These are phyloP conservation scores for Eubasilissa regina DNA, from an alignment of 1,140 invertebrate species.

Conservation along the genomic window DNA sequence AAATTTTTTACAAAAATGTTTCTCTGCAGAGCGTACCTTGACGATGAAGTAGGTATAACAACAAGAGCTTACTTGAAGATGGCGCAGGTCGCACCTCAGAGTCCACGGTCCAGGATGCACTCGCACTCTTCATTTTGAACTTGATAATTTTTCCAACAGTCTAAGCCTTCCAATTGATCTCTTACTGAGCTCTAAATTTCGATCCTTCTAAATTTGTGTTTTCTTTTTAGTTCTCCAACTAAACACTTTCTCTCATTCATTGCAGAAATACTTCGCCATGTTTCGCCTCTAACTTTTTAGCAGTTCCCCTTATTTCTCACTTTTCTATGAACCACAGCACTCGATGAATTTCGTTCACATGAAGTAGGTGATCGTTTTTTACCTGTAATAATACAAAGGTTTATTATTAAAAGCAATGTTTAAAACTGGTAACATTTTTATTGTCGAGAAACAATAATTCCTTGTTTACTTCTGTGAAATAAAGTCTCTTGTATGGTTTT, in stretches of 20 bases:
- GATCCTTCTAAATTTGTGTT: too few species aligned
- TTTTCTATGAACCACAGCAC: not conserved
- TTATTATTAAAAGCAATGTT: conserved; percentile 9
- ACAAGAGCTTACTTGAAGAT: conserved; percentile 11
- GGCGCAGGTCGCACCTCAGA: not conserved
- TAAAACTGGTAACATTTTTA: not conserved
- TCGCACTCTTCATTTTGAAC: conserved; percentile 10
- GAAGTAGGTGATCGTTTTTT: conserved; percentile 5
- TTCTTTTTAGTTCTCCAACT: too few species aligned
- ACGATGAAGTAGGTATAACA: too few species aligned
- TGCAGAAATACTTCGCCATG: too few species aligned
- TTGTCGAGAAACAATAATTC: not conserved
- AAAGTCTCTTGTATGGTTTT: not conserved
- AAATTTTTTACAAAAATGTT: too few species aligned
- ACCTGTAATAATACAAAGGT: conserved; percentile 18
- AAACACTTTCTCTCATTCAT: too few species aligned
- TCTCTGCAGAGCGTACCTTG: too few species aligned
- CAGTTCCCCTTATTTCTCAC: not conserved
- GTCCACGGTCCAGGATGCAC: conserved; percentile 3
- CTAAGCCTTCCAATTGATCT: too few species aligned
- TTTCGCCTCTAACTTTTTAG: too few species aligned
- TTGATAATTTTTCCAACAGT: not conserved
- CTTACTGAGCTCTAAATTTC: too few species aligned
- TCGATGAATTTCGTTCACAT: conserved; percentile 10
- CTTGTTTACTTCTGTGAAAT: not conserved